These are phyloP conservation scores for Ateles fusciceps DNA, from an alignment of 2,797 vertebrate species.

Conservation along the genomic window DNA sequence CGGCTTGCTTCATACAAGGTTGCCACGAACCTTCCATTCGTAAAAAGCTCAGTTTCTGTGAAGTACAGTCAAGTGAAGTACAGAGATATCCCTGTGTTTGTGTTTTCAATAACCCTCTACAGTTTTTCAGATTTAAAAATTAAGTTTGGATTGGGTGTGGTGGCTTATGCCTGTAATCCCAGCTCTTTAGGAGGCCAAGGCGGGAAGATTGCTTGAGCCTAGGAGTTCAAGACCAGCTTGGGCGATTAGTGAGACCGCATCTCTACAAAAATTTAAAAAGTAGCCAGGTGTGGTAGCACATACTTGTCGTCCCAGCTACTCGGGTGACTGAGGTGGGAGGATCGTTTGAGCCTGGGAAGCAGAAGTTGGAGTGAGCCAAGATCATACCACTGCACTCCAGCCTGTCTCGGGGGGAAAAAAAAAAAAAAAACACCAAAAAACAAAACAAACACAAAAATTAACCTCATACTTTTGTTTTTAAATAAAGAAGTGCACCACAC, in stretches of 20 bases:
- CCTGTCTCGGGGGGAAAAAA: neutral
- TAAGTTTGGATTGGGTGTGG: neutral
- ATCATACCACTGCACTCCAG: neutral
- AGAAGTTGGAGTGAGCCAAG: neutral
- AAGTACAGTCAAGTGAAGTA: neutral
- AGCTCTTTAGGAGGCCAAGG: neutral
- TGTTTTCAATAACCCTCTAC: neutral
- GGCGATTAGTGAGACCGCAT: neutral
- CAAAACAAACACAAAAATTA: too few species aligned
- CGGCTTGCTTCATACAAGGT: neutral
- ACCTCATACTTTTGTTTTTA: neutral
- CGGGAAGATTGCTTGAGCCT: neutral
- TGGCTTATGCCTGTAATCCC: neutral
- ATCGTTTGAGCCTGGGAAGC: neutral
- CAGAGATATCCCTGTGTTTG: neutral
- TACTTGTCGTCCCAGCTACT: neutral
- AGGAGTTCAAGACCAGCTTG: neutral
- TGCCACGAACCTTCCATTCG: too few species aligned
- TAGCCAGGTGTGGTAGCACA: neutral
- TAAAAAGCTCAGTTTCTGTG: neutral
- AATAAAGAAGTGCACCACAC: neutral
- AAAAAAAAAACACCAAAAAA: too few species aligned
- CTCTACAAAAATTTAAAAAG: neutral
- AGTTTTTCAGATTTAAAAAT: conserved; percentile 43
- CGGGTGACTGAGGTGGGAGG: neutral